phyloP scores from a whole-genome alignment of 2,113 vertebrate species.

The Lampris megalopsis region DNA sequence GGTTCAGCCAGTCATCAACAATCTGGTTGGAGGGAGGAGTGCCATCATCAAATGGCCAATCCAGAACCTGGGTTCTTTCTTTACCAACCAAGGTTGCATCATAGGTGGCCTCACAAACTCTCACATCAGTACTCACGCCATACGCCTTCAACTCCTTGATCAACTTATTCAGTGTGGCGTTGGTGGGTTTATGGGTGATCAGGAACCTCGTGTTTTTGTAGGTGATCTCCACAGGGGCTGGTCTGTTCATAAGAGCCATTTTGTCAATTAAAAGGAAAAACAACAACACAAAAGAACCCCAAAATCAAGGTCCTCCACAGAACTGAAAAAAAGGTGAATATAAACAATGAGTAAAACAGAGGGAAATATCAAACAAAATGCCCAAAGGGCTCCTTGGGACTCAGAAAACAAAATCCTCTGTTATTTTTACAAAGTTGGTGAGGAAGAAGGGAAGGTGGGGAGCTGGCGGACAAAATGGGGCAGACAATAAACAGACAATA shows the following conservation, averaged over 20 bases:
- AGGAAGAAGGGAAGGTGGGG: slow-evolving; percentile 23
- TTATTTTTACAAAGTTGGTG: slow-evolving; percentile 79
- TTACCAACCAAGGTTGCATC: slow-evolving; percentile 95
- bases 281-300: slow-evolving; percentile 73
- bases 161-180: slow-evolving; percentile 98
- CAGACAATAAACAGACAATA: slow-evolving; percentile 46
- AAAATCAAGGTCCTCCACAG: slow-evolving; percentile 67
- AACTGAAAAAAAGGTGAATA: slow-evolving; percentile 72
- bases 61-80: slow-evolving; percentile 97
- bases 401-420: slow-evolving; percentile 67
- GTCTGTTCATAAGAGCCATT: slow-evolving; percentile 99
- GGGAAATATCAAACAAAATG: slow-evolving; percentile 76
- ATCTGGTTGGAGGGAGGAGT: slow-evolving; percentile 98
- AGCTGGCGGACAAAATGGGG: slow-evolving; percentile 55
- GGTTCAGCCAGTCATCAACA: slow-evolving; percentile 98
- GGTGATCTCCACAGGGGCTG: slow-evolving; percentile 99
- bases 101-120: slow-evolving; percentile 98
- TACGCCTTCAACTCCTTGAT: slow-evolving; percentile 99
- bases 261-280: slow-evolving; percentile 38
- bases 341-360: slow-evolving; percentile 75
- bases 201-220: slow-evolving; percentile 99
- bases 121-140: slow-evolving; percentile 94
- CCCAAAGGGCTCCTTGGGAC: slow-evolving; percentile 58
- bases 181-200: slow-evolving; percentile 99
- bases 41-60: slow-evolving; percentile 99